Evolutionary conservation across 2,888 invertebrate genomes (phyloP), one percentile per base, ranked within the genome.

Genomic region (Leucophenga maculata): DNA sequence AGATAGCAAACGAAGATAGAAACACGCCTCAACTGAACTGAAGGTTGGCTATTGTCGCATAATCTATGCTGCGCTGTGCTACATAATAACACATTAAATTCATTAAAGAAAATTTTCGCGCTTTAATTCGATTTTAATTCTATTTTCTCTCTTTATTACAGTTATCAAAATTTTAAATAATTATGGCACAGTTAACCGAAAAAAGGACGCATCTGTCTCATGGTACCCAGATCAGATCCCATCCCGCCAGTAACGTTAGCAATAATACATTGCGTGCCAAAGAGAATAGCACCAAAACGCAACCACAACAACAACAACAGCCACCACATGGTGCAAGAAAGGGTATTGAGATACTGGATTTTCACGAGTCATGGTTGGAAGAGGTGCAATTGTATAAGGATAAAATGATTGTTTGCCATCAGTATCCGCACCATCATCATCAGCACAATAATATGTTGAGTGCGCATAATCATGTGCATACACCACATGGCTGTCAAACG

Each of bases 301-400:
- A n/a, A n/a, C n/a, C n/a, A n/a, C n/a, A n/a, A 26, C 26, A 26
- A 26, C 57, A 65, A 57, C 55, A 75, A 11, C 39, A 39, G 1
- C 8, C 39, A 39, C 39, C 39, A 22, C 62, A 26, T 20, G 32
- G 50, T 39, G 68, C 71, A 20, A 69, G 75, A 20, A 86, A 83
- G 60, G 83, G 85, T 59, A 78, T 88, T 22, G 89, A 88, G 69
- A 88, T 88, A 13, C 74, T 87, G 13, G 88, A 88, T 71, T 88
- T 87, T 66, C 87, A 88, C 67, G 88, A 88, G 54, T 87, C 89
- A 18, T 88, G 88, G 88, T 75, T 88, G 48, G 85, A 87, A 69
- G 88, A 88, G 72, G 84, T 88, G 52, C 87, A 88, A 71, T 73
- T 86, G 8, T 88, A 88, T 59, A 88, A 88, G 71, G 87, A 86